Evolutionary conservation across 2,113 vertebrate species (phyloP).

Genomic region (Bagarius yarrelli): DNA sequence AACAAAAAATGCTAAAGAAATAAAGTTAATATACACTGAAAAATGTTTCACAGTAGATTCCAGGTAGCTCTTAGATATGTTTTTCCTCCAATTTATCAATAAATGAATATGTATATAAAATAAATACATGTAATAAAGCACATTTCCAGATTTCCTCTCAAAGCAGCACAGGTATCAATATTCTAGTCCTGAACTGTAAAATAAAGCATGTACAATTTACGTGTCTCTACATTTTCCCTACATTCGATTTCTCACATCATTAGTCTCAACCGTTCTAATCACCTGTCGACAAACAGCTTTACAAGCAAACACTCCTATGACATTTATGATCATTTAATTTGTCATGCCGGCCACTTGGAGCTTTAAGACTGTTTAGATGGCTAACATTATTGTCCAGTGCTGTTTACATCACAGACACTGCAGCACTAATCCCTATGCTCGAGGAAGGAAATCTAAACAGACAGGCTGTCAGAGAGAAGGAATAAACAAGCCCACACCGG

Average conservation of each 20-base stretch:
- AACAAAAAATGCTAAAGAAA: too few relatives aligned
- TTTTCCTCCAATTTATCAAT: background rate
- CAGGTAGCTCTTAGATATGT: background rate
- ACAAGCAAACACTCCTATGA: background rate
- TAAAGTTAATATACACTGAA: too few relatives aligned
- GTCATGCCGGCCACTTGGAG: conserved; percentile 38
- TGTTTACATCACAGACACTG: conserved; percentile 47
- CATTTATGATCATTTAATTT: conserved; percentile 36
- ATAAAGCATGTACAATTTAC: background rate
- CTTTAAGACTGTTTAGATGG: conserved; percentile 46
- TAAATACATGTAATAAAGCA: too few relatives aligned
- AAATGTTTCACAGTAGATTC: background rate
- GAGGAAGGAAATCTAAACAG: conserved; percentile 45
- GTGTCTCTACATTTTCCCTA: background rate
- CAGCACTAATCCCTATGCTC: conserved; percentile 38
- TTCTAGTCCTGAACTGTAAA: background rate
- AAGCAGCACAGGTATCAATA: background rate
- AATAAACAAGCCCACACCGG: conserved; percentile 41
- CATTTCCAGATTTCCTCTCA: background rate
- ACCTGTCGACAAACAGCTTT: background rate
- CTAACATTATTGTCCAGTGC: conserved; percentile 19
- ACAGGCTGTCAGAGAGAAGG: conserved; percentile 40
- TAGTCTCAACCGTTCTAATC: background rate
- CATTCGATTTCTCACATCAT: background rate
- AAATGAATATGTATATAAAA: background rate